Evolutionary conservation across 64 coral and sea anemone genomes (phyloP).

Genomic region (Montipora efflorescens): DNA sequence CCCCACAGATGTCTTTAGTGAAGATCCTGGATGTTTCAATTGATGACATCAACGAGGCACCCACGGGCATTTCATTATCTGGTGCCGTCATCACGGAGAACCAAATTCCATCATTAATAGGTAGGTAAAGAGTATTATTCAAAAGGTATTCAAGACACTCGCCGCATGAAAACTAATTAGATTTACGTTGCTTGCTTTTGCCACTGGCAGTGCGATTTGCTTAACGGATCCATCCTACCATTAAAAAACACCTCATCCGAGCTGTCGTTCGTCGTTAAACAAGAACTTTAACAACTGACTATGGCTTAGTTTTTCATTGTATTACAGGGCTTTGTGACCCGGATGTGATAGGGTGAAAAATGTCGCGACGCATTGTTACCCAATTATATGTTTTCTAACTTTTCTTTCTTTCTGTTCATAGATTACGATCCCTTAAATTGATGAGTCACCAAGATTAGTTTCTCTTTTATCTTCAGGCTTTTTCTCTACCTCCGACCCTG

Average conservation of each 20-base stretch:
- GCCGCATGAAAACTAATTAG: no score
- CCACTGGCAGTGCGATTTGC: background rate
- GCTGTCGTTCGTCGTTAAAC: no score
- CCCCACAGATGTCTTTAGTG: conserved; percentile 24
- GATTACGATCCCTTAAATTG: no score
- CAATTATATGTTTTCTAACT: no score
- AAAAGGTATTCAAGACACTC: no score
- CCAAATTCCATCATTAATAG: conserved; percentile 54
- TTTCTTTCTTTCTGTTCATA: no score
- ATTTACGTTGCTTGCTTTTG: background rate
- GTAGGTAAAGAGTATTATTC: conserved; percentile 17
- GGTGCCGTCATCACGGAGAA: conserved; percentile 74
- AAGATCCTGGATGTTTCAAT: conserved; percentile 54
- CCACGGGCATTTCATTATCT: conserved; percentile 55
- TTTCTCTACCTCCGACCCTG: conserved; percentile 76
- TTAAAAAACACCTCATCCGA: no score
- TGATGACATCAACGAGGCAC: conserved; percentile 83
- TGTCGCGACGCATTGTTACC: no score
- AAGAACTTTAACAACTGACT: no score
- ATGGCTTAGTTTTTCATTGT: no score
- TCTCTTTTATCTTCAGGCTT: conserved; percentile 43
- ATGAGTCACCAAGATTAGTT: background rate
- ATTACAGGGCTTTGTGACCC: no score
- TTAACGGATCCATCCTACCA: background rate
- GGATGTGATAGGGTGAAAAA: no score